Evolutionary conservation across 2,113 vertebrate genomes (phyloP).

Genomic region (Rhynchomys soricoides): DNA sequence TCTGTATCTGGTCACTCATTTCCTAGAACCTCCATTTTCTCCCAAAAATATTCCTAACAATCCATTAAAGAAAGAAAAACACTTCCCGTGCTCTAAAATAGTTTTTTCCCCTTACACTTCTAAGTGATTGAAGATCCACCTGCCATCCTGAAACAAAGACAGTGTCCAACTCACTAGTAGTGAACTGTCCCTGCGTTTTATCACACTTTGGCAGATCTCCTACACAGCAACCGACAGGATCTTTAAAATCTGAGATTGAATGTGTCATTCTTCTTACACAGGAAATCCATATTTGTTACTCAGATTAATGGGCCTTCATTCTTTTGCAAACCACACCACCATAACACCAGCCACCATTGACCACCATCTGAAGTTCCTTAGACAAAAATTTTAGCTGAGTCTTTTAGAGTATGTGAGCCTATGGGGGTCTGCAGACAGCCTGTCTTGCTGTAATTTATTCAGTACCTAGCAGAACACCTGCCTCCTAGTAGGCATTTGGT

Average conservation of each 20-base stretch:
- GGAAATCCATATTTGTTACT: background rate
- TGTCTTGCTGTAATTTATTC: background rate
- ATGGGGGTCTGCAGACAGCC: background rate
- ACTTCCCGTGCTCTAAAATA: background rate
- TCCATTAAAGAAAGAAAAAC: constrained; percentile 39
- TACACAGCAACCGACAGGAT: background rate
- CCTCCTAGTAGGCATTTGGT: background rate
- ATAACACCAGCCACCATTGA: background rate
- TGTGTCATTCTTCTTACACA: background rate
- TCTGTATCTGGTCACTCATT: background rate
- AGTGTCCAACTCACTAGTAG: background rate
- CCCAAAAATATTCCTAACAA: constrained; percentile 17
- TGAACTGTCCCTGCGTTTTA: background rate
- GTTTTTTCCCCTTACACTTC: constrained; percentile 29
- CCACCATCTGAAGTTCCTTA: background rate
- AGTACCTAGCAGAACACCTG: background rate
- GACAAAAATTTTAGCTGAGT: background rate
- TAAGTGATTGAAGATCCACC: background rate
- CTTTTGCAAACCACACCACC: background rate
- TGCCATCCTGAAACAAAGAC: background rate
- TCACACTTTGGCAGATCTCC: constrained; percentile 38
- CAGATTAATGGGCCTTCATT: background rate
- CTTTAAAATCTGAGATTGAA: constrained; percentile 29
- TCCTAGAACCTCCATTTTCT: constrained; percentile 9
- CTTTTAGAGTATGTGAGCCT: background rate